These are phyloP conservation scores for Eupithecia subfuscata DNA, from an alignment of 2,888 invertebrate genomes.

Conservation along the genomic window DNA sequence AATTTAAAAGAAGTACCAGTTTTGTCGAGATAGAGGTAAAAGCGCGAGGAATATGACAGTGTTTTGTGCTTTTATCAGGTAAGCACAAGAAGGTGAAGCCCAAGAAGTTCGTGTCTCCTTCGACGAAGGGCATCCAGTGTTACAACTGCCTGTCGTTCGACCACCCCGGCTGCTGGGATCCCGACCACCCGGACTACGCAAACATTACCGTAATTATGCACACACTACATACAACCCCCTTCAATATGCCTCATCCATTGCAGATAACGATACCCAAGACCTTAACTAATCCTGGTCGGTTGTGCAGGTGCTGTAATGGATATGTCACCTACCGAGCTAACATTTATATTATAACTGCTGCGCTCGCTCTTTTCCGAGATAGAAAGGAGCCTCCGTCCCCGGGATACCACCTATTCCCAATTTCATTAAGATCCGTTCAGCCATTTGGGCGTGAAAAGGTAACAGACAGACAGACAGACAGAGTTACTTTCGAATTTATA, in stretches of 20 bases:
- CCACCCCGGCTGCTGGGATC: constrained; percentile 81
- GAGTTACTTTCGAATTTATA: too few species aligned
- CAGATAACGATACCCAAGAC: not conserved
- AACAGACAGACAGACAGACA: too few species aligned
- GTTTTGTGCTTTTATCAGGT: constrained; percentile 49
- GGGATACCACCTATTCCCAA: too few species aligned
- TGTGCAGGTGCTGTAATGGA: not conserved
- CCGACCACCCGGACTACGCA: constrained; percentile 77
- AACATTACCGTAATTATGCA: constrained; percentile 68
- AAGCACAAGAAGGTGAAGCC: constrained; percentile 75
- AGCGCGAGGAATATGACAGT: not conserved
- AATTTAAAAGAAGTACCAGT: not conserved
- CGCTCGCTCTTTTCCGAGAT: too few species aligned
- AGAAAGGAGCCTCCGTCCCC: too few species aligned
- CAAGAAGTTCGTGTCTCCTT: constrained; percentile 72
- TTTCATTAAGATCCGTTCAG: too few species aligned
- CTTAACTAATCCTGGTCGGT: not conserved
- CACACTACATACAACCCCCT: not conserved
- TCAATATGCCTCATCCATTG: not conserved
- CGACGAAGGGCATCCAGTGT: constrained; percentile 75
- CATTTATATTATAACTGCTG: not conserved
- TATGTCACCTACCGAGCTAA: not conserved
- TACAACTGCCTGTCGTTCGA: constrained; percentile 80
- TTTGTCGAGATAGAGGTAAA: not conserved
- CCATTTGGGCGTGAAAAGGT: too few species aligned